phyloP scores from a whole-genome alignment of 2,113 vertebrate species.

The Alethe castanea region DNA sequence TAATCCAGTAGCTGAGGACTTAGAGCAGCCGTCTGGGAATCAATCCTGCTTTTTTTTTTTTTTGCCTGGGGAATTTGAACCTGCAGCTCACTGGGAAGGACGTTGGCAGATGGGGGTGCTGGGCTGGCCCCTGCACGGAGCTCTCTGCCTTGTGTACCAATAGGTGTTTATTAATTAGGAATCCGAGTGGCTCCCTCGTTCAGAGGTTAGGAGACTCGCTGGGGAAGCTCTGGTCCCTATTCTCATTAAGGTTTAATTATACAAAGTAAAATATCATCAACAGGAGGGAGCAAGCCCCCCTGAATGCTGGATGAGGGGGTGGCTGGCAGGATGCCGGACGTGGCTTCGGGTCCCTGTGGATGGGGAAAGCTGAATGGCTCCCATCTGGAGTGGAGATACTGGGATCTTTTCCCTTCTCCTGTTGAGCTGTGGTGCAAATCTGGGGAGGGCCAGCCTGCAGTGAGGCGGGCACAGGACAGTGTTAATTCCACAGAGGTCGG shows the following conservation, averaged over 20 bases:
- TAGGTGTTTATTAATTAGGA: constrained; percentile 51
- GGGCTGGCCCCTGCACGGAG: neutral
- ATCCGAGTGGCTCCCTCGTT: constrained; percentile 1
- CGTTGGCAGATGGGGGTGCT: neutral
- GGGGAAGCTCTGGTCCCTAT: constrained; percentile 36
- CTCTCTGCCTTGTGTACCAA: constrained; percentile 25
- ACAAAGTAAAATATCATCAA: constrained; percentile 38
- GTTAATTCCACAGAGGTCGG: accelerated
- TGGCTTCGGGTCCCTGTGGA: neutral
- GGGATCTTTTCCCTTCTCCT: neutral
- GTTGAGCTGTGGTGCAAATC: neutral
- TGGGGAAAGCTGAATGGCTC: neutral
- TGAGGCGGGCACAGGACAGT: accelerated
- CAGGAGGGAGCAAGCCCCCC: neutral
- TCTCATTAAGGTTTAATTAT: constrained; percentile 66
- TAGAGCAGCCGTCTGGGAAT: neutral
- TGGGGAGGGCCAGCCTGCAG: neutral
- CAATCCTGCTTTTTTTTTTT: neutral
- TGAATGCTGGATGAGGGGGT: neutral
- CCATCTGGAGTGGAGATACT: accelerated
- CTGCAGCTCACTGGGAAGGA: neutral
- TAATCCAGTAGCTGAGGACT: constrained; percentile 55
- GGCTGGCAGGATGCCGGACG: neutral
- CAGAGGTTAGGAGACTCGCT: constrained; percentile 18
- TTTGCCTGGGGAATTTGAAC: neutral